Conservation (phyloP, 2,797 vertebrate species). For the Australoheros facetus region DNA sequence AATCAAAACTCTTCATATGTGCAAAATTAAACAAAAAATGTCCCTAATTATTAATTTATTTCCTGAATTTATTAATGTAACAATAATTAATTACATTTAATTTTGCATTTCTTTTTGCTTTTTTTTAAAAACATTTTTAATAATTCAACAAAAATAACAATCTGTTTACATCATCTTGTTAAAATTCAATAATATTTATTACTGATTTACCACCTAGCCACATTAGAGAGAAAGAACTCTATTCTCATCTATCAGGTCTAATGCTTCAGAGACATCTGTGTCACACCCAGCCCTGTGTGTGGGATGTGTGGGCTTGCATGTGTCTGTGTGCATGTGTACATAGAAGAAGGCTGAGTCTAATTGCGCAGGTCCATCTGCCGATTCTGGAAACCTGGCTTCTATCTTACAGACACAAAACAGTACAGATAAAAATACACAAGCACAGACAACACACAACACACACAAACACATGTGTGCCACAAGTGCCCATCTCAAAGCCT, state of each 20-base stretch:
- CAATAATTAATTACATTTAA: not conserved
- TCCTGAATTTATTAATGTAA: not conserved
- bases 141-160: not conserved
- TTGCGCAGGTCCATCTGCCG: constrained; percentile 75
- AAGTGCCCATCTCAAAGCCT: constrained; percentile 63
- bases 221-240: constrained; percentile 16
- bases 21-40: too few relatives aligned
- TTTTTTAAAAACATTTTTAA: not conserved
- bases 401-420: constrained; percentile 56
- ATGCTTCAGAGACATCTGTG: constrained; percentile 73
- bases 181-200: not conserved
- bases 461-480: constrained; percentile 1
- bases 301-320: constrained; percentile 16
- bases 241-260: constrained; percentile 58
- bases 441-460: constrained; percentile 20
- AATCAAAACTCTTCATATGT: too few relatives aligned
- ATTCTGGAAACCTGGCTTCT: constrained; percentile 67
- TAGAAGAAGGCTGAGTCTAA: constrained; percentile 68
- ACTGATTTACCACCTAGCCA: not conserved
- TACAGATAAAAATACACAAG: constrained; percentile 41
- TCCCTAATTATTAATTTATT: not conserved
- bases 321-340: constrained; percentile 42
- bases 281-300: constrained; percentile 25
- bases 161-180: not conserved
- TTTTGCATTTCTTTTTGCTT: not conserved